phyloP scores from a whole-genome alignment of 2,888 invertebrate species.

The Acrobasis consociella region DNA sequence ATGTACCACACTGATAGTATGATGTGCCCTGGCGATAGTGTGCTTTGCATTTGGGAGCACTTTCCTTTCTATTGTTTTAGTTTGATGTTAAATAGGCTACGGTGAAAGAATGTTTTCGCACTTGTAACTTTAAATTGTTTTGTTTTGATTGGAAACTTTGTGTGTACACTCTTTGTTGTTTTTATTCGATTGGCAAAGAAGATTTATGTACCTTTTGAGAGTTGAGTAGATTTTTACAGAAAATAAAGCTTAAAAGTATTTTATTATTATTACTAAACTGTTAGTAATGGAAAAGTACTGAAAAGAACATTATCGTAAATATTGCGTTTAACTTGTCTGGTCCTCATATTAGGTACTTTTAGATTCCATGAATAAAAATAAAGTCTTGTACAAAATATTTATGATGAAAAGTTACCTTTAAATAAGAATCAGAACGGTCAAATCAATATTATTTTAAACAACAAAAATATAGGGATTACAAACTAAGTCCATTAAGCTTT shows the following conservation, averaged over 20 bases:
- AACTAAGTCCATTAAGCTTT: neutral
- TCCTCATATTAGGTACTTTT: too few relatives aligned
- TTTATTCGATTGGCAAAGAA: too few relatives aligned
- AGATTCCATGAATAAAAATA: too few relatives aligned
- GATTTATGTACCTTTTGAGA: too few relatives aligned
- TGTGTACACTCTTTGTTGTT: neutral
- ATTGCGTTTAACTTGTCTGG: too few relatives aligned
- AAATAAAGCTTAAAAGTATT: too few relatives aligned
- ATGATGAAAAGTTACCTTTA: neutral
- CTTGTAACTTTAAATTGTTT: neutral
- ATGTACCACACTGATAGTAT: constrained; percentile 38
- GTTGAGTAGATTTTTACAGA: neutral
- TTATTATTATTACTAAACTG: too few relatives aligned
- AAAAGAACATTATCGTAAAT: too few relatives aligned
- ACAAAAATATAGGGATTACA: constrained; percentile 1
- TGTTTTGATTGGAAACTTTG: neutral
- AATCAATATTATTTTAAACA: neutral
- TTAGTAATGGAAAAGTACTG: too few relatives aligned
- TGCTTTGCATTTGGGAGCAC: constrained; percentile 25
- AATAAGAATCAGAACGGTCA: neutral
- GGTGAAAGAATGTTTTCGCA: neutral
- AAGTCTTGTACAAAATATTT: too few relatives aligned
- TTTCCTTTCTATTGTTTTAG: constrained; percentile 31
- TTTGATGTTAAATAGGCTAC: constrained; percentile 8
- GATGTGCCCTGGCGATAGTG: constrained; percentile 38